Percentiles rank a stretch among this genome's conserved stretches.
phyloP scores from a whole-genome alignment of 2,113 vertebrate species.

The Typhlomys cinereus region DNA sequence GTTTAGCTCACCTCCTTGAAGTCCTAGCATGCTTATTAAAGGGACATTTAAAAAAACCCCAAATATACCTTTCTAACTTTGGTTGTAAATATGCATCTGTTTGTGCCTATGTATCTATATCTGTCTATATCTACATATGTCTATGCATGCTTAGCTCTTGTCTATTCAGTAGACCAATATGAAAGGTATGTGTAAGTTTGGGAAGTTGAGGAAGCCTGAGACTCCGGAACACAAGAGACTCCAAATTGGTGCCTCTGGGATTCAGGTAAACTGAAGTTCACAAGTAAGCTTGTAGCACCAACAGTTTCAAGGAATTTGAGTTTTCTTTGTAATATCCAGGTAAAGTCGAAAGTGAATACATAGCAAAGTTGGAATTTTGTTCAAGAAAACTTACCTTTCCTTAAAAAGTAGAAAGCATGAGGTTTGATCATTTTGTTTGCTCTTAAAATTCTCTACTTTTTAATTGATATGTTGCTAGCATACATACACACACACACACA shows the following conservation, averaged over 20 bases:
- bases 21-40: not conserved
- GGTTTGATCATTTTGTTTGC: not conserved
- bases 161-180: not conserved
- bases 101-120: not conserved
- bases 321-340: slow-evolving; percentile 12
- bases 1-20: not conserved
- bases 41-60: not conserved
- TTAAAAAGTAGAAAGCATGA: not conserved
- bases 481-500: too few species aligned
- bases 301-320: not conserved
- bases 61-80: not conserved
- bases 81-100: not conserved
- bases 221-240: not conserved
- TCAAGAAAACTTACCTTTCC: not conserved
- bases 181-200: not conserved
- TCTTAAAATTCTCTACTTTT: not conserved
- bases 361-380: not conserved
- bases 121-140: not conserved
- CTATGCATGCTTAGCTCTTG: not conserved
- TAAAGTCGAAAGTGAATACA: not conserved
- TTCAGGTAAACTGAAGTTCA: not conserved
- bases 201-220: not conserved
- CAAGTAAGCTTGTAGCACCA: not conserved
- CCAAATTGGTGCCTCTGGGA: not conserved
- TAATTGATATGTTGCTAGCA: too few species aligned